phyloP scores from a whole-genome alignment of 1,140 invertebrate species.

The Drosophila lacteicornis region DNA sequence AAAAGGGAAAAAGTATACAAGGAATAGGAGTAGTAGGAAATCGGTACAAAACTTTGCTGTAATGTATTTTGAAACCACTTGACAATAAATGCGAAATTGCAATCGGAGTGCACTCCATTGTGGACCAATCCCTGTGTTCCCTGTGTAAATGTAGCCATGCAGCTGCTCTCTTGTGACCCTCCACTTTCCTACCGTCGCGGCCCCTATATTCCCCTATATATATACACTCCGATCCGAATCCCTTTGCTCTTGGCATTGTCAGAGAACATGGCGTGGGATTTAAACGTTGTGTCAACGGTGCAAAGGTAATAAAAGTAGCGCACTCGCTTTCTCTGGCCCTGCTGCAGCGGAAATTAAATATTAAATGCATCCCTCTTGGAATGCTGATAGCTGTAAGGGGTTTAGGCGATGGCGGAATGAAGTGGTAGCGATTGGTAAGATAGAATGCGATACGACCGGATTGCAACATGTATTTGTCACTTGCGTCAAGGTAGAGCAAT shows the following conservation, averaged over 20 bases:
- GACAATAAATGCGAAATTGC: conserved; percentile 76
- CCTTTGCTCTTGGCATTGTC: conserved; percentile 59
- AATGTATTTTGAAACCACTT: conserved; percentile 76
- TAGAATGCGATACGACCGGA: conserved; percentile 15
- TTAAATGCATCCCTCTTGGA: conserved; percentile 68
- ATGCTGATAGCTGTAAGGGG: conserved; percentile 43
- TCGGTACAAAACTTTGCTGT: conserved; percentile 37
- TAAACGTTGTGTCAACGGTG: conserved; percentile 69
- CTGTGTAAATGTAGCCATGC: conserved; percentile 60
- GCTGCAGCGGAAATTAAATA: conserved; percentile 69
- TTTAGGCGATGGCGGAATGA: conserved; percentile 14
- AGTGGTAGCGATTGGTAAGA: conserved; percentile 18
- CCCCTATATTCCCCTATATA: conserved; percentile 1
- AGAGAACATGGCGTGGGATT: conserved; percentile 67
- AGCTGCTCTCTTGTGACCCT: conserved; percentile 33
- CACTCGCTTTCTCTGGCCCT: conserved; percentile 31
- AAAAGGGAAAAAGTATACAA: background rate
- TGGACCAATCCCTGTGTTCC: conserved; percentile 27
- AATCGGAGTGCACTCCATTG: conserved; percentile 56
- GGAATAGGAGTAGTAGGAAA: conserved; percentile 15
- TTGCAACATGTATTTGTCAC: conserved; percentile 39
- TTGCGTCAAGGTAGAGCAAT: conserved; percentile 26
- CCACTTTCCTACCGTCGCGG: background rate
- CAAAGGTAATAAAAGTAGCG: conserved; percentile 79
- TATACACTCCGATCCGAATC: conserved; percentile 27